These are phyloP conservation scores for Glyphotaelius pellucidus DNA, from an alignment of 2,888 invertebrate genomes.

Conservation along the genomic window DNA sequence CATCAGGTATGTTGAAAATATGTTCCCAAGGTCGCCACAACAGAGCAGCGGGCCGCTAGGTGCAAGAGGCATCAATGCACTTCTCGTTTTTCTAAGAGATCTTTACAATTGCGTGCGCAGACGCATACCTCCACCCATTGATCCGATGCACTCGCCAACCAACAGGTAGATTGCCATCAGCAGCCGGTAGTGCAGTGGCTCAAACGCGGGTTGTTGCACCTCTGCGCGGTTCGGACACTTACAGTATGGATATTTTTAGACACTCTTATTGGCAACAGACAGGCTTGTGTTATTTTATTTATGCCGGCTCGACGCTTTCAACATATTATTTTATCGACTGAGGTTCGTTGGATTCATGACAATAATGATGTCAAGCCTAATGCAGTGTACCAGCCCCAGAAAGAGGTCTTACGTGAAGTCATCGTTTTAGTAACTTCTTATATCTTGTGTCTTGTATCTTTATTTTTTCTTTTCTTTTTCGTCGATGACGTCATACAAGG, in stretches of 20 bases:
- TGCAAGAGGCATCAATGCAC: constrained; percentile 55
- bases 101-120: constrained; percentile 59
- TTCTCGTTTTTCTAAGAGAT: constrained; percentile 50
- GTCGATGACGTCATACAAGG: too few species aligned
- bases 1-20: constrained; percentile 36
- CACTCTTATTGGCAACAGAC: not conserved
- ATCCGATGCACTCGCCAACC: constrained; percentile 58
- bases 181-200: constrained; percentile 48
- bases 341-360: not conserved
- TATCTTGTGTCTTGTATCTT: too few species aligned
- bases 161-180: constrained; percentile 58
- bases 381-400: not conserved
- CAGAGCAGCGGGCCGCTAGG: not conserved
- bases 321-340: not conserved
- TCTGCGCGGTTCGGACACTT: not conserved
- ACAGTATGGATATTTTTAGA: not conserved
- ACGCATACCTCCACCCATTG: constrained; percentile 62
- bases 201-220: constrained; percentile 13
- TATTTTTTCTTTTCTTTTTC: too few species aligned
- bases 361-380: not conserved
- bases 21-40: constrained; percentile 50
- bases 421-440: too few species aligned
- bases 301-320: not conserved
- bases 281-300: not conserved
- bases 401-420: too few species aligned